Evolutionary conservation across 2,888 invertebrate genomes (phyloP), one percentile per base, ranked within the genome.

Genomic region (Tachystola acroxantha): DNA sequence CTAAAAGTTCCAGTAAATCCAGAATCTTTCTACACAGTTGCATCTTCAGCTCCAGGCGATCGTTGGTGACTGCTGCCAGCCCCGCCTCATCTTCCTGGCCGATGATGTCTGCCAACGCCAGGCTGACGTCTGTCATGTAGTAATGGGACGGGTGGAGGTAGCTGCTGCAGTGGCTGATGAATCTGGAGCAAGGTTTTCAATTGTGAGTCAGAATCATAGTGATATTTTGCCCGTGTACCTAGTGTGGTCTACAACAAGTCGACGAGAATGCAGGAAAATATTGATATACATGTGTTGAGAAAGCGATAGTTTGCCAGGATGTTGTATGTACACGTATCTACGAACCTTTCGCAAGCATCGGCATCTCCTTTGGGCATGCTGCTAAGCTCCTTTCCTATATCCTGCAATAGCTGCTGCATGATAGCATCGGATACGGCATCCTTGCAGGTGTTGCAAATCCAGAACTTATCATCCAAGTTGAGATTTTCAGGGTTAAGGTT

Each of bases 61-160:
- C 91, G 7, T 92, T 90, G 0, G 85, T 58, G 7, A 92, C 72
- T 0, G 66, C 69, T 6, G 89, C 88, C 26, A 94, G 66, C 0
- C 88, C 88, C 1, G 69, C 69, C 34, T 79, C 75, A 19, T 54
- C 76, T 61, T 76, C 84, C 64, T 73, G 92, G 72, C 95, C 94
- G 20, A 94, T 89, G 57, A 94, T 75, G 73, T 95, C 94, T 0
- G 91, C 89, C 25, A 94, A 72, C 1, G 92, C 91, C 29, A 94
- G 68, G 53, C 90, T 91, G n/a, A 92, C 91, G 60, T 95, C 94
- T 2, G 90, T 89, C 69, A 94, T 88, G 66, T 93, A 93, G 74
- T 88, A 93, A 69, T 95, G 95, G 41, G 89, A 89, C 0, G 89
- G 87, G 36, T 93, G 92, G 7, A 95, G 78, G 59, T 90, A 88